Evolutionary conservation across 2,113 vertebrate species (phyloP).

Genomic region (Sarotherodon lohbergeri): DNA sequence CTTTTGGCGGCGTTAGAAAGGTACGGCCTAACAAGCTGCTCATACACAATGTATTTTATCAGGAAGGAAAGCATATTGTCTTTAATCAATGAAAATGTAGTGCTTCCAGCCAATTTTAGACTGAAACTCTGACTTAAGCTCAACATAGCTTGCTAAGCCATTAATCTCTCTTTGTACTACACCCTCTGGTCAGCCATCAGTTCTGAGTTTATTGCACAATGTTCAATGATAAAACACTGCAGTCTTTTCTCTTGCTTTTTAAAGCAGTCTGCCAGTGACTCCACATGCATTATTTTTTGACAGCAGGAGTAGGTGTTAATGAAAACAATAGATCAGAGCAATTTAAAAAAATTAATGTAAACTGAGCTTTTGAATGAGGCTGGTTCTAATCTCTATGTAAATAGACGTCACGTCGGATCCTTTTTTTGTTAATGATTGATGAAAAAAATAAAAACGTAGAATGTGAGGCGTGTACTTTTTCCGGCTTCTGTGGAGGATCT

Average conservation of each 20-base stretch:
- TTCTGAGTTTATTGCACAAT: not conserved
- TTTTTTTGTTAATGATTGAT: not conserved
- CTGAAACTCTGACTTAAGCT: not conserved
- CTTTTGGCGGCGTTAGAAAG: not conserved
- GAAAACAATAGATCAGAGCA: not conserved
- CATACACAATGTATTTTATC: not conserved
- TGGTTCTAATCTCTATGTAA: not conserved
- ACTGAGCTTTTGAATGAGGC: not conserved
- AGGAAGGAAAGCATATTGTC: not conserved
- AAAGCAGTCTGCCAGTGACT: not conserved
- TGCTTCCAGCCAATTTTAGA: not conserved
- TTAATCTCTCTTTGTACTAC: not conserved
- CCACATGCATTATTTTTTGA: not conserved
- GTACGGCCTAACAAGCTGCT: not conserved
- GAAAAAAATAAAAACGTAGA: not conserved
- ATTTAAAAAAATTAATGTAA: not conserved
- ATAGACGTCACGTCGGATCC: too few species aligned
- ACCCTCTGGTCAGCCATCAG: not conserved
- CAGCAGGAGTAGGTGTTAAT: not conserved
- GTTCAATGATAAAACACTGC: too few species aligned
- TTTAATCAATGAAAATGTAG: not conserved
- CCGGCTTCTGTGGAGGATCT: not conserved
- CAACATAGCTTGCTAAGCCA: not conserved
- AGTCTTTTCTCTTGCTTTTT: not conserved
- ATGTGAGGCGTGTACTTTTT: not conserved